Base-by-base conservation (phyloP, 1,140 invertebrate species). In the Bicyclus anynana region DNA sequence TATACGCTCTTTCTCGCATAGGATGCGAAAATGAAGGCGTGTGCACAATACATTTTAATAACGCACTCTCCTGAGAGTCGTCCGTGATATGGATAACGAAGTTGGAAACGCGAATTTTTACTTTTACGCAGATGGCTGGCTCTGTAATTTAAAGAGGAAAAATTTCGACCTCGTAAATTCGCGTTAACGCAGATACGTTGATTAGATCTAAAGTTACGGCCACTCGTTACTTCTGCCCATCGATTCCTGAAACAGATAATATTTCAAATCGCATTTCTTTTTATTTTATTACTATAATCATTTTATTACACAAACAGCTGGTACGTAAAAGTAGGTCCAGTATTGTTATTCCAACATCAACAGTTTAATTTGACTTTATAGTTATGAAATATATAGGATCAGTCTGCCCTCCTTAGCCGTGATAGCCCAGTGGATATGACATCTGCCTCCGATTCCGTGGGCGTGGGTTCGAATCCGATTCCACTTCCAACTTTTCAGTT, bases 11-110 rank as follows among this genome's bases (percentile, higher is more conserved):
- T 74, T 76, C 69, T 71, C 62, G 63, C 66, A 59, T 37, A 67
- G 65, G 53, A 62, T 62, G 56, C 65, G 68, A 70, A 67, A 74
- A 79, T 74, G 72, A 78, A 83, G 72, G 76, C 69, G 69, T 67
- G 65, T 80, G 74, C 69, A 81, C 80, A 80, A 81, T 87, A 87
- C 84, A 87, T 87, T 86, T 87, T 86, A 87, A 87, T 87, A 87
- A 86, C 69, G 67, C 72, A 76, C 74, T 80, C 82, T 80, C 81
- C 20, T 56, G 80, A 78, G 81, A 80, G 60, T 67, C 70, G 66
- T 70, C 70, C 70, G 68, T 78, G 74, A 80, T 80, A 74, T 51
- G 72, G 64, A 76, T 84, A 83, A 81, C 76, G 74, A 82, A 81
- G 77, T 74, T 77, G 64, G 56, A 65, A 84, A 80, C 70, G 62